A percentile compares a stretch with the other conserved stretches of the same genome.
phyloP scores from a whole-genome alignment of 2,888 invertebrate species.

The Dynastes maya region DNA sequence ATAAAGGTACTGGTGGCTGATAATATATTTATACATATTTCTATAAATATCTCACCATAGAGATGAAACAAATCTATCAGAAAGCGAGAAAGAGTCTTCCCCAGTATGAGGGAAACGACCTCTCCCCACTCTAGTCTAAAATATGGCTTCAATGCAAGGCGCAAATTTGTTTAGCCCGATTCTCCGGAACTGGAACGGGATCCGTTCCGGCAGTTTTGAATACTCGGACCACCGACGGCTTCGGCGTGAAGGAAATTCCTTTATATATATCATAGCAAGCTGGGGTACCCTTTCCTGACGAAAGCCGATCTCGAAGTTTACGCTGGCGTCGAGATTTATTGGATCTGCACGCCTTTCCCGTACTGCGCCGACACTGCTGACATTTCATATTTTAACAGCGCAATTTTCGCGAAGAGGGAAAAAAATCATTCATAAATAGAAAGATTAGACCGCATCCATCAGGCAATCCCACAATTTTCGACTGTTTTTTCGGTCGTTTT shows the following conservation, averaged over 20 bases:
- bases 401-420: neutral
- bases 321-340: constrained; percentile 30
- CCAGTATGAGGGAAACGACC: neutral
- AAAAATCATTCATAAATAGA: neutral
- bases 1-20: too few species aligned
- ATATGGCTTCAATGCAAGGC: constrained; percentile 37
- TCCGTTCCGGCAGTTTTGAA: constrained; percentile 38
- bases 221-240: constrained; percentile 40
- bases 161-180: constrained; percentile 39
- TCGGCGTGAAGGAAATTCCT: constrained; percentile 44
- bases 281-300: constrained; percentile 37
- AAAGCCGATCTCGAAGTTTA: constrained; percentile 46
- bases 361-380: neutral
- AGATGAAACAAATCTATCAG: constrained; percentile 31
- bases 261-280: constrained; percentile 41
- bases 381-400: constrained; percentile 27
- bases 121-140: neutral
- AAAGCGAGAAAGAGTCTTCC: neutral
- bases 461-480: too few species aligned
- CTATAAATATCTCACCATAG: neutral
- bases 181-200: constrained; percentile 14
- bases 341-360: neutral
- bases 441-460: neutral
- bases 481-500: neutral
- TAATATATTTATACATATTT: neutral